Evolutionary conservation across 2,113 vertebrate species (phyloP).

Genomic region (Otis tarda): DNA sequence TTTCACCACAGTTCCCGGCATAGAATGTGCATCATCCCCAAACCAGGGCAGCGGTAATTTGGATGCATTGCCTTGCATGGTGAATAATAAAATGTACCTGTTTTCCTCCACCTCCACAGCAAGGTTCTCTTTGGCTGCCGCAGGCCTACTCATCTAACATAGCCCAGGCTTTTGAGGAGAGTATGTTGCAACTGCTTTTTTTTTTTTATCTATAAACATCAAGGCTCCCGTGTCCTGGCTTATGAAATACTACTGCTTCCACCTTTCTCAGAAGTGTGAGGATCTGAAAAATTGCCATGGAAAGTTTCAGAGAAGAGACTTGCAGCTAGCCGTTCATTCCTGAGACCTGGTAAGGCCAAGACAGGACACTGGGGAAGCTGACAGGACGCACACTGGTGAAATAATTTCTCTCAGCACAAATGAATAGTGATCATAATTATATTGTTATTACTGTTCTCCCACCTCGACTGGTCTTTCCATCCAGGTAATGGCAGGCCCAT

Average conservation of each 20-base stretch:
- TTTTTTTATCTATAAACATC: background rate
- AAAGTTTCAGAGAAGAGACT: background rate
- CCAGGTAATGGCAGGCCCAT: too few relatives aligned
- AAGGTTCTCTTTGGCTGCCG: background rate
- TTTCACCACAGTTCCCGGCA: accelerated
- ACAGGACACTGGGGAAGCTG: background rate
- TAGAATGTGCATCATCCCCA: background rate
- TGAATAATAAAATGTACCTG: background rate
- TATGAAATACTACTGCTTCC: background rate
- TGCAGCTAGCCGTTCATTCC: background rate
- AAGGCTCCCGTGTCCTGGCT: background rate
- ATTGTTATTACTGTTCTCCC: background rate
- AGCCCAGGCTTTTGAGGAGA: background rate
- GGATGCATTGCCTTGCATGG: background rate
- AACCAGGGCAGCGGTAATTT: background rate
- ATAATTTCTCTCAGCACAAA: background rate
- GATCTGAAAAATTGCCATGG: background rate
- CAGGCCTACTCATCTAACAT: background rate
- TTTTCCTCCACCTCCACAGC: background rate
- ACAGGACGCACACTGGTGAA: background rate
- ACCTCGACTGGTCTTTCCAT: background rate
- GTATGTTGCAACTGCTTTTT: background rate
- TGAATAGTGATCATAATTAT: background rate
- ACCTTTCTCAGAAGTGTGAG: background rate
- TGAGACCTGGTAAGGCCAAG: background rate